A percentile compares a stretch with the other conserved stretches of the same genome.
Evolutionary conservation across 2,888 invertebrate species (phyloP).

Genomic region (Lamellibrachia satsuma): DNA sequence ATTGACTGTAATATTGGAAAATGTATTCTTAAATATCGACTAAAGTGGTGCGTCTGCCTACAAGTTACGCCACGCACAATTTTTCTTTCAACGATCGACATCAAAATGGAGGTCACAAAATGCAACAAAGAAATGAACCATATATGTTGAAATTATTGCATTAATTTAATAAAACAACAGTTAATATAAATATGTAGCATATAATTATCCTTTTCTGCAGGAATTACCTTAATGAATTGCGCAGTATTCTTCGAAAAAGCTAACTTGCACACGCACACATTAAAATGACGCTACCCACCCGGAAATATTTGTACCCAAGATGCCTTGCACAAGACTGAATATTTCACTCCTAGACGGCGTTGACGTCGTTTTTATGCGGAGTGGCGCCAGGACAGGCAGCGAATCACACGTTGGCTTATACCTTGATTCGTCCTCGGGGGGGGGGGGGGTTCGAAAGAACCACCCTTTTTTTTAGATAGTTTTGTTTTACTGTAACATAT

Average conservation of each 20-base stretch:
- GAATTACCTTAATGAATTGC: neutral
- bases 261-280: neutral
- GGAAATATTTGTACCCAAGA: conserved; percentile 13
- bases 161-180: neutral
- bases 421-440: neutral
- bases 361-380: neutral
- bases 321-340: neutral
- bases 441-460: too few relatives aligned
- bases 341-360: neutral
- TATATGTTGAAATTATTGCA: neutral
- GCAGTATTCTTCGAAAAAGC: neutral
- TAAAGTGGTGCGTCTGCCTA: too few relatives aligned
- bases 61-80: neutral
- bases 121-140: neutral
- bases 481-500: too few relatives aligned
- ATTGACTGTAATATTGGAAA: neutral
- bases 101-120: neutral
- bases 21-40: neutral
- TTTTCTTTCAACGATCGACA: neutral
- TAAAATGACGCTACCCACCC: conserved; percentile 6
- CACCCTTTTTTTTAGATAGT: too few relatives aligned
- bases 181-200: neutral
- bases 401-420: neutral
- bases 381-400: neutral
- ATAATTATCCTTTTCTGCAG: neutral